Conservation (phyloP, 2,113 vertebrate genomes). For the Sebastes fasciatus region DNA sequence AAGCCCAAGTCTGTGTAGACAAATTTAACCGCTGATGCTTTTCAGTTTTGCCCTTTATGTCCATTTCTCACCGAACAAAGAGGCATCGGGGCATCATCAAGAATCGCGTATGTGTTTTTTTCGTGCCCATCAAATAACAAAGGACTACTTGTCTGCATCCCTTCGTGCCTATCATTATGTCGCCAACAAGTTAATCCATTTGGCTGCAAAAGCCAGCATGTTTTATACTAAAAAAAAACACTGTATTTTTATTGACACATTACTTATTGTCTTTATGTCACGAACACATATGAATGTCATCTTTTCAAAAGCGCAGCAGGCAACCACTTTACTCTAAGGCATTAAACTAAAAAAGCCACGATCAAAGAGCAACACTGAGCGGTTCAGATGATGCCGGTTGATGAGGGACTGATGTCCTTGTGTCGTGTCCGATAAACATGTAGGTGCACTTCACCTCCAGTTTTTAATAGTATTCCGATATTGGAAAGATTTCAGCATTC, state of each 20-base stretch:
- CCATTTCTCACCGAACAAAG: slow-evolving; percentile 55
- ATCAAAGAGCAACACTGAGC: slow-evolving; percentile 49
- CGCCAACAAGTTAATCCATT: slow-evolving; percentile 32
- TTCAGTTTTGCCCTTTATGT: slow-evolving; percentile 67
- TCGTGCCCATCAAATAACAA: slow-evolving; percentile 49
- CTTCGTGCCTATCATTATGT: slow-evolving; percentile 13
- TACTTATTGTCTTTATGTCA: background rate
- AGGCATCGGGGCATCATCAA: slow-evolving; percentile 24
- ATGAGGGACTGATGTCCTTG: slow-evolving; percentile 45
- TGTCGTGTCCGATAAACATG: slow-evolving; percentile 17
- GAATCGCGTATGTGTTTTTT: slow-evolving; percentile 33
- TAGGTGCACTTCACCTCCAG: slow-evolving; percentile 14
- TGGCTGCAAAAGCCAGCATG: slow-evolving; percentile 22
- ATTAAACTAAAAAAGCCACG: slow-evolving; percentile 20
- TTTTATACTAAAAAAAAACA: slow-evolving; percentile 19
- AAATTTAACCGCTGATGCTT: slow-evolving; percentile 47
- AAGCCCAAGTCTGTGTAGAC: slow-evolving; percentile 47
- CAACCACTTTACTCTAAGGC: slow-evolving; percentile 17
- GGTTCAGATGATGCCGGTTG: slow-evolving; percentile 4
- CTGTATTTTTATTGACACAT: slow-evolving; percentile 35
- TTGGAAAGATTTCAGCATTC: slow-evolving; percentile 38
- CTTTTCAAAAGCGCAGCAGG: background rate
- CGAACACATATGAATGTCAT: too few species aligned
- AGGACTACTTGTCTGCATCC: slow-evolving; percentile 31
- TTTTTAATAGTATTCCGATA: slow-evolving; percentile 52